Base-by-base conservation (phyloP, 2,888 invertebrate species). In the Patella pellucida region DNA sequence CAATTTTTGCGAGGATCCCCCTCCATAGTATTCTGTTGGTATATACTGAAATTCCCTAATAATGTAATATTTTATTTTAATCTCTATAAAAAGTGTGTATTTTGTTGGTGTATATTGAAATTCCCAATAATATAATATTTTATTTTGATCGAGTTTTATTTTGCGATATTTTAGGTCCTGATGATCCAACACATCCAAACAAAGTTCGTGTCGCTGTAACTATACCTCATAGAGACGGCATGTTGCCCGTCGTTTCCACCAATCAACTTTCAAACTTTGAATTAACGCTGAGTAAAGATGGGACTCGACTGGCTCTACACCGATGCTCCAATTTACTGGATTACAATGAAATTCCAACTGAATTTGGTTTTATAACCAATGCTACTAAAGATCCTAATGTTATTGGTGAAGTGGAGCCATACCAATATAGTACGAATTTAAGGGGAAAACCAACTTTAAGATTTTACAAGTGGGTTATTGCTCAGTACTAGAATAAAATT, bases 221-320 rank as follows among this genome's bases (percentile, higher is more conserved):
- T 16, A 83, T 91, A 62, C 91, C 91, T 0, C 91, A 91, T 79
- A 84, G 87, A 72, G 91, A 91, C 79, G 91, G 91, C 23, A 86
- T 91, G 85, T 77, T 91, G 23, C 91, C 91, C 0, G 85, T 87
- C 27, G 83, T 91, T 41, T 90, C 91, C 14, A 91, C 91, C 2
- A 82, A 85, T 1, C 82, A 83, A 52, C 83, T 91, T 62, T 87
- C 90, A 51, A 90, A 91, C 85, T 90, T 91, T 83, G 90, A 90
- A 76, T 83, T 90, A 41, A 88, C 88, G 5, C 84, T 91, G 16
- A 89, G 88, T 78, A 86, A 85, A n/a, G 88, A 88, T 75, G 89
- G 87, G 9, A 81, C 87, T 68, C 79, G 91, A 31, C 81, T 88
- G 4, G 90, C 87, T 9, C 87, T 85, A 19, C 91, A 91, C 79